phyloP scores from a whole-genome alignment of 2,113 vertebrate genomes.

The Actinemys pallida region DNA sequence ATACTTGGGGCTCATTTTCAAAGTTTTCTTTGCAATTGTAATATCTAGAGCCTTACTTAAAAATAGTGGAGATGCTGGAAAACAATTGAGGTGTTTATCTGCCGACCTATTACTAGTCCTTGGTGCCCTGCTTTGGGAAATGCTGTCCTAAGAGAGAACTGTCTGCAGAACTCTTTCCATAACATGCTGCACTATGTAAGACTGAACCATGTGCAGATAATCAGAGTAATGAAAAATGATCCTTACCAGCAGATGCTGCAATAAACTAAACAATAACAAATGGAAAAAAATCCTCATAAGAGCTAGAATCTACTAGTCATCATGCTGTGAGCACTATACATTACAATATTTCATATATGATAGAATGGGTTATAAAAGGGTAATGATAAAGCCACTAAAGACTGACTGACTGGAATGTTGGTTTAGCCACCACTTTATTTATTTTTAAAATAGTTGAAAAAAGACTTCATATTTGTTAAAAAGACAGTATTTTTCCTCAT shows the following conservation, averaged over 20 bases:
- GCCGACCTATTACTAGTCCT: neutral
- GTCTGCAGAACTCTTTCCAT: neutral
- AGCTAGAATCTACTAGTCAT: neutral
- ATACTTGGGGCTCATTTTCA: neutral
- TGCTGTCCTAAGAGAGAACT: neutral
- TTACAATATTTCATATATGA: slow-evolving; percentile 28
- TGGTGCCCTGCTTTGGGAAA: neutral
- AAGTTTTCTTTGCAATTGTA: neutral
- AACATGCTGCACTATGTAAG: neutral
- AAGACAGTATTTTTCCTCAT: neutral
- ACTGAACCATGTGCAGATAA: slow-evolving; percentile 3
- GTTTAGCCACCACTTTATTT: slow-evolving; percentile 38
- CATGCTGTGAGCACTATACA: neutral
- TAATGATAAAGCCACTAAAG: slow-evolving; percentile 34
- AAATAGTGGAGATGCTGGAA: neutral
- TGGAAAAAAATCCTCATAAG: slow-evolving; percentile 9
- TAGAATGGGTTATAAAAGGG: slow-evolving; percentile 23
- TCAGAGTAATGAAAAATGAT: neutral
- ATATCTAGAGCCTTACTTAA: neutral
- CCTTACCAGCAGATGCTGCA: slow-evolving; percentile 11
- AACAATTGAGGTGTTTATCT: neutral
- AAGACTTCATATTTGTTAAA: slow-evolving; percentile 16
- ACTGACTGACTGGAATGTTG: neutral
- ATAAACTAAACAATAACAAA: neutral
- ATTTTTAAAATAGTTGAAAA: slow-evolving; percentile 10